These are phyloP conservation scores for Crotalus horridus DNA, from an alignment of 2,113 vertebrate genomes.

Conservation along the genomic window DNA sequence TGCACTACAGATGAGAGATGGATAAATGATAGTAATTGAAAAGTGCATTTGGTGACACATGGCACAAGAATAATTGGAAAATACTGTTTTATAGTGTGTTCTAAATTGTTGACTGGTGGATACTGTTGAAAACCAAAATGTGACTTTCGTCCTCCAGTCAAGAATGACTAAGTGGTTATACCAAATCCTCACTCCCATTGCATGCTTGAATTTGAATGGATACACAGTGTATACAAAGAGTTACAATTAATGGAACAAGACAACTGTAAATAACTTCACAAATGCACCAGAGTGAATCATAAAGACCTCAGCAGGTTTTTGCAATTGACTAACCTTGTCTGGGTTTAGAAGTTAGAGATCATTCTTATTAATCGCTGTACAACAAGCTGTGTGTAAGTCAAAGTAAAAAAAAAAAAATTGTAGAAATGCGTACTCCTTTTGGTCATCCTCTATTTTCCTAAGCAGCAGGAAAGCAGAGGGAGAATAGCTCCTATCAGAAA, in stretches of 20 bases:
- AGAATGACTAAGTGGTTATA: neutral
- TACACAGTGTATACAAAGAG: slow-evolving; percentile 23
- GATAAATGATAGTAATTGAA: neutral
- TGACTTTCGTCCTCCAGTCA: neutral
- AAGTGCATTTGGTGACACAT: neutral
- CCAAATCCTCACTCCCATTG: neutral
- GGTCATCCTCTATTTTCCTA: neutral
- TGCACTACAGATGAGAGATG: neutral
- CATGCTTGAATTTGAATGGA: neutral
- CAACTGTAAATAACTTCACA: slow-evolving; percentile 37
- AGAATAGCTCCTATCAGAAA: neutral
- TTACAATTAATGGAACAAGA: slow-evolving; percentile 44
- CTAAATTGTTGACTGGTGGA: neutral
- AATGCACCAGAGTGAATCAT: slow-evolving; percentile 36
- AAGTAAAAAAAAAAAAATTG: neutral
- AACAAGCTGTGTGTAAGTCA: neutral
- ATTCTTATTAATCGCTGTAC: neutral
- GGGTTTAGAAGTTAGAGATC: neutral
- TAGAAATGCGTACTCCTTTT: neutral
- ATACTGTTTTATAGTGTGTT: neutral
- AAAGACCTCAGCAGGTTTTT: neutral
- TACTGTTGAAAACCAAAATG: neutral
- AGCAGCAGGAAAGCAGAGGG: neutral
- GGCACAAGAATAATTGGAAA: neutral
- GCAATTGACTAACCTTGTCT: neutral